Conservation (phyloP, 2,888 invertebrate genomes). For the Thera obeliscata region DNA sequence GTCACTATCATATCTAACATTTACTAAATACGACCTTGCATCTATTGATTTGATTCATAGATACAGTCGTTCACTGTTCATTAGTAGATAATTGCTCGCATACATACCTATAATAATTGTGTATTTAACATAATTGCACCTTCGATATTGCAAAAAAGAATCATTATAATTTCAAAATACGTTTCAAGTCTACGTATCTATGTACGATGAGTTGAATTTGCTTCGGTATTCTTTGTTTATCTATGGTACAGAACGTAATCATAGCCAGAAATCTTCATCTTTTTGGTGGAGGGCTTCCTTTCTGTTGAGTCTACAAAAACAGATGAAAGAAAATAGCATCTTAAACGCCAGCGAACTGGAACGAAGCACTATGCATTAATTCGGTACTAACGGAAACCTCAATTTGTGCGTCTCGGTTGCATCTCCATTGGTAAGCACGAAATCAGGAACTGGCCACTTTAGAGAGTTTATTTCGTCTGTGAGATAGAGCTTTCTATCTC, state of each 20-base stretch:
- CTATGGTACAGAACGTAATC: background rate
- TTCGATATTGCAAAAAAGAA: constrained; percentile 16
- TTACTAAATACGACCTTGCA: constrained; percentile 54
- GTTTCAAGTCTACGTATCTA: background rate
- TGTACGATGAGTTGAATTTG: background rate
- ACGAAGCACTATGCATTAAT: constrained; percentile 45
- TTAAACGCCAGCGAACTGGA: constrained; percentile 22
- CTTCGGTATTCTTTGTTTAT: background rate
- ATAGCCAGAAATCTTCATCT: background rate
- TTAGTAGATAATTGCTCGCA: constrained; percentile 42
- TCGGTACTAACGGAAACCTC: constrained; percentile 70
- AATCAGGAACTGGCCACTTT: constrained; percentile 70
- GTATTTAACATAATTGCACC: constrained; percentile 8
- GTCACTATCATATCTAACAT: constrained; percentile 6
- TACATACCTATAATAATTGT: constrained; percentile 14
- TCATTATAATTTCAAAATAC: constrained; percentile 14
- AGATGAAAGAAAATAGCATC: constrained; percentile 8
- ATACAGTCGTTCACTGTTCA: constrained; percentile 48
- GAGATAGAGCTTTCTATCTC: constrained; percentile 29
- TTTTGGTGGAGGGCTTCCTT: background rate
- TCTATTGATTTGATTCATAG: constrained; percentile 44
- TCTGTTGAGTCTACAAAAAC: background rate
- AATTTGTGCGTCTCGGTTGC: constrained; percentile 65
- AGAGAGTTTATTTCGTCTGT: constrained; percentile 49
- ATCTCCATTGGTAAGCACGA: constrained; percentile 62